Percentiles rank a stretch among this genome's conserved stretches.
phyloP scores from a whole-genome alignment of 2,797 vertebrate genomes.

The Aldrovandia affinis region DNA sequence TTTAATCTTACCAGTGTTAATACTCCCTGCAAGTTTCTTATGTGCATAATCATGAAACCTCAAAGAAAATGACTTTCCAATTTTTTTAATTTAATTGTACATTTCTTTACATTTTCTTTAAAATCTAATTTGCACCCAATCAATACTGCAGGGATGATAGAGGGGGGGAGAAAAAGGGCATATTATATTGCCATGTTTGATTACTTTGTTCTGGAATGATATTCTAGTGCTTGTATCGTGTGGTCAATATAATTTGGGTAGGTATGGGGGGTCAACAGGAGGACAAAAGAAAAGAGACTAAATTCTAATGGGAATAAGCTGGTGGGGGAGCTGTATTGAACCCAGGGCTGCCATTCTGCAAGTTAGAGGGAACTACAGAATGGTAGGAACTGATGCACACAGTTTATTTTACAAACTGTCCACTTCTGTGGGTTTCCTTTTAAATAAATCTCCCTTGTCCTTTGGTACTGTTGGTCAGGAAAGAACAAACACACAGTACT shows the following conservation, averaged over 20 bases:
- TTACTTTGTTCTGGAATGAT: neutral
- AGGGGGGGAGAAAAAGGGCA: too few species aligned
- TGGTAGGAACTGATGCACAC: too few species aligned
- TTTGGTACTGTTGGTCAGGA: neutral
- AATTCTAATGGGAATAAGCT: neutral
- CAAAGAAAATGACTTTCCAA: too few species aligned
- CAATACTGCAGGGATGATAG: too few species aligned
- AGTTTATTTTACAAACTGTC: neutral
- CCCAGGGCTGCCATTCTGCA: too few species aligned
- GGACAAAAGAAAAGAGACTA: neutral
- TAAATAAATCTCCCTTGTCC: neutral
- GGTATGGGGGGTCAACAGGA: neutral
- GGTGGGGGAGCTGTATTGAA: neutral
- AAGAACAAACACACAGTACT: neutral
- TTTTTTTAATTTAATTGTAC: too few species aligned
- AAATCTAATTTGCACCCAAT: too few species aligned
- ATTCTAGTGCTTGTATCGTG: neutral
- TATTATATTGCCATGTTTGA: too few species aligned
- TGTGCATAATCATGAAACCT: too few species aligned
- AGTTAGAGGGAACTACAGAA: neutral
- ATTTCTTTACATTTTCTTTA: too few species aligned
- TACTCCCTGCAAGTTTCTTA: too few species aligned
- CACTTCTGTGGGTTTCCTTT: neutral
- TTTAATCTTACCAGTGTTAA: too few species aligned
- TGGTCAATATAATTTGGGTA: neutral